Evolutionary conservation across 2,888 invertebrate species (phyloP).

Genomic region (Muschampia plurimacula): DNA sequence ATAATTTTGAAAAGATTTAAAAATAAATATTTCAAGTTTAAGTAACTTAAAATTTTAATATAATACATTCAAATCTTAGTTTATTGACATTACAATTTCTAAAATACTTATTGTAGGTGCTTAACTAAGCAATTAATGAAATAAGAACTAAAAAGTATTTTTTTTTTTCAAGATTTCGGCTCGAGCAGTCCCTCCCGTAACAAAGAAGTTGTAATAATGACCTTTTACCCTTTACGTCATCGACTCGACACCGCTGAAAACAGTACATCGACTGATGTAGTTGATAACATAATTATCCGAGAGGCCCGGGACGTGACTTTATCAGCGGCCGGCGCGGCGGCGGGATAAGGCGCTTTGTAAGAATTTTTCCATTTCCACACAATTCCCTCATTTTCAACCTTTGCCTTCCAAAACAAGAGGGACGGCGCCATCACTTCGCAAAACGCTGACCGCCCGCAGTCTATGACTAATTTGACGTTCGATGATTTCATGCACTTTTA

Average conservation of each 20-base stretch:
- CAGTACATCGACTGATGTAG: neutral
- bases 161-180: too few species aligned
- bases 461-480: neutral
- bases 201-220: neutral
- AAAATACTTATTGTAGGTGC: too few species aligned
- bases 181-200: neutral
- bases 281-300: slow-evolving; percentile 30
- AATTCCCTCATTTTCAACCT: too few species aligned
- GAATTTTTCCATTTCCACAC: slow-evolving; percentile 27
- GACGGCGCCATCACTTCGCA: neutral
- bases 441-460: neutral
- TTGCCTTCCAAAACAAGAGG: too few species aligned
- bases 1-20: too few species aligned
- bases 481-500: neutral
- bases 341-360: slow-evolving; percentile 12
- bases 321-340: too few species aligned
- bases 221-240: neutral
- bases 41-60: too few species aligned
- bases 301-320: slow-evolving; percentile 28
- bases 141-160: too few species aligned
- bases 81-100: too few species aligned
- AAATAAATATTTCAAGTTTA: too few species aligned
- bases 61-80: too few species aligned
- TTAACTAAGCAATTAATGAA: too few species aligned
- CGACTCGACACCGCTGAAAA: neutral